phyloP scores from a whole-genome alignment of 2,113 vertebrate genomes.

The Pseudonaja textilis region DNA sequence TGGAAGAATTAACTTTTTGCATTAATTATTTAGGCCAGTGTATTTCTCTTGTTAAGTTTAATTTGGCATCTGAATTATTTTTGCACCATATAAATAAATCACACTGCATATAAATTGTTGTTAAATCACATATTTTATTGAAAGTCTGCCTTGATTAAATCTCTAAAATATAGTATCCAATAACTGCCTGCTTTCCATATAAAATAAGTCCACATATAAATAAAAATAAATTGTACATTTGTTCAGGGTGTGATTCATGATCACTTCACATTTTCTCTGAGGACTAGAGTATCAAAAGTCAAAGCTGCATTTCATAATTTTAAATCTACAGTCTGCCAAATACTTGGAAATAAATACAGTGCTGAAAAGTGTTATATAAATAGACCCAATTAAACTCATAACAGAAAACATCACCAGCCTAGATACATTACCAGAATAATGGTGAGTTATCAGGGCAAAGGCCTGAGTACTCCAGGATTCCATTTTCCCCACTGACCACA shows the following conservation, averaged over 20 bases:
- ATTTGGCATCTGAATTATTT: not conserved
- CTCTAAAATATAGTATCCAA: constrained; percentile 2
- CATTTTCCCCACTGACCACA: not conserved
- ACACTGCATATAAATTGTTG: not conserved
- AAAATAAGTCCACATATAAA: not conserved
- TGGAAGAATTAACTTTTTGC: not conserved
- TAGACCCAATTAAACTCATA: not conserved
- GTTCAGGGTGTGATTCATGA: not conserved
- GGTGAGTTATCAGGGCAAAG: not conserved
- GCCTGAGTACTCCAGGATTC: not conserved
- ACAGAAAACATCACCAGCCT: not conserved
- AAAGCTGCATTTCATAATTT: not conserved
- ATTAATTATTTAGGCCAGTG: not conserved
- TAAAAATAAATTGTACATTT: not conserved
- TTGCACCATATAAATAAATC: not conserved
- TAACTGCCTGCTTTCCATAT: not conserved
- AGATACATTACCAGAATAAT: not conserved
- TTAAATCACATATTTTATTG: not conserved
- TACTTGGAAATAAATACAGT: not conserved
- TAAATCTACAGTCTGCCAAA: not conserved
- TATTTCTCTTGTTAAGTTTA: not conserved
- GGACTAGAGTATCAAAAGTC: not conserved
- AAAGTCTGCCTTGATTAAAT: not conserved
- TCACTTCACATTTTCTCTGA: not conserved
- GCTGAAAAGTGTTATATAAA: not conserved